Conservation (phyloP, 2,113 vertebrate species). For the Scartelaos histophorus region DNA sequence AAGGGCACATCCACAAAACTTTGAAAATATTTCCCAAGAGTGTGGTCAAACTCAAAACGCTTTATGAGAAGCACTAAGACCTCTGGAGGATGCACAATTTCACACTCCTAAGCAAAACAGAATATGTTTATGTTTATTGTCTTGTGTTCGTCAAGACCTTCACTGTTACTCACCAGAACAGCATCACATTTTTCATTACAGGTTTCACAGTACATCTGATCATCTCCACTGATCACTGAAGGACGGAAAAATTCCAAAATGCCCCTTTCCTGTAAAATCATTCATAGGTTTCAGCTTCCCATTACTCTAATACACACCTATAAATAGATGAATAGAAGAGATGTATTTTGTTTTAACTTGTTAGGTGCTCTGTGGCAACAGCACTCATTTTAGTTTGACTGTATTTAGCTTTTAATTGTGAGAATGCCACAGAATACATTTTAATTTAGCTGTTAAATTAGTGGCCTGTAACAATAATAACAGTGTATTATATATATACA, state of each 20-base stretch:
- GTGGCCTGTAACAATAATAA: no score
- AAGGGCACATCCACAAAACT: background rate
- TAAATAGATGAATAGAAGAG: no score
- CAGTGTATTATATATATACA: no score
- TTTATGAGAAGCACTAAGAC: background rate
- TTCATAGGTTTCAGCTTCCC: no score
- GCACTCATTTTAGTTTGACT: no score
- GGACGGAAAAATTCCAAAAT: conserved; percentile 39
- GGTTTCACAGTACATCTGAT: conserved; percentile 68
- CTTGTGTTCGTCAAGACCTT: background rate
- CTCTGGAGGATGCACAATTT: background rate
- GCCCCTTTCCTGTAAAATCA: conserved; percentile 40
- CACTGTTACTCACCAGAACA: conserved; percentile 57
- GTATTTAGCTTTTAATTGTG: no score
- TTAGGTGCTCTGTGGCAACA: no score
- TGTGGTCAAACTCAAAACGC: background rate
- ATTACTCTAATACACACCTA: no score
- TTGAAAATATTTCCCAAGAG: background rate
- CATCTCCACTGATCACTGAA: conserved; percentile 39
- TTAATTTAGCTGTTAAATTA: no score
- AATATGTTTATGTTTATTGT: background rate
- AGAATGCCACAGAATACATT: no score
- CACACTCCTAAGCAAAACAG: background rate
- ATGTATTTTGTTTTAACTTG: no score
- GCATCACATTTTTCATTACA: conserved; percentile 64